Evolutionary conservation across 2,113 vertebrate genomes (phyloP).

Genomic region (Mohoua ochrocephala): DNA sequence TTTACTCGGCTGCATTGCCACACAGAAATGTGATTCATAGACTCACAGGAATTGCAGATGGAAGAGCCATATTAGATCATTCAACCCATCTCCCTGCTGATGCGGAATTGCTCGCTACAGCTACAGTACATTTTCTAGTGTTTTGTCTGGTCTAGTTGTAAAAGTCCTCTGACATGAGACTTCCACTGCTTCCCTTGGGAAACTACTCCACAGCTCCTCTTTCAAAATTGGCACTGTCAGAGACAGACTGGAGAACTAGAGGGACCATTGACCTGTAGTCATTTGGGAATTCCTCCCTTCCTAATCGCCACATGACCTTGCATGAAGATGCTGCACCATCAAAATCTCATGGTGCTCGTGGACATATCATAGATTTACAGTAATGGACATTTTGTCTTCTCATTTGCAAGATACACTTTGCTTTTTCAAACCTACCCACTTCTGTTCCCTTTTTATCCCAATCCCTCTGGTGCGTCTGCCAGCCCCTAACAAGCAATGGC

Average conservation of each 20-base stretch:
- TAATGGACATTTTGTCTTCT: not conserved
- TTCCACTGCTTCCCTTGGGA: constrained; percentile 3
- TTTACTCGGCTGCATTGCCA: constrained; percentile 52
- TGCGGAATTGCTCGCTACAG: constrained; percentile 26
- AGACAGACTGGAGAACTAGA: not conserved
- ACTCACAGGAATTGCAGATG: constrained; percentile 58
- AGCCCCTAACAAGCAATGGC: not conserved
- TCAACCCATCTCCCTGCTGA: constrained; percentile 52
- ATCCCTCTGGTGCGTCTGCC: not conserved
- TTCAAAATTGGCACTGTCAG: constrained; percentile 47
- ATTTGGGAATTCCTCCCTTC: not conserved
- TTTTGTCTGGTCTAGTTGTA: constrained; percentile 48
- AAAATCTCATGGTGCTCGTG: not conserved
- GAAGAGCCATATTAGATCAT: constrained; percentile 61
- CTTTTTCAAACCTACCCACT: not conserved
- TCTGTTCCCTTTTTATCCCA: not conserved
- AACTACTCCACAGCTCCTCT: constrained; percentile 7
- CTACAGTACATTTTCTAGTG: constrained; percentile 38
- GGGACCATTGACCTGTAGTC: not conserved
- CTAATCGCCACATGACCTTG: not conserved
- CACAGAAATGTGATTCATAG: constrained; percentile 60
- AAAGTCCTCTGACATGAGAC: constrained; percentile 28
- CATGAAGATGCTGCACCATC: not conserved
- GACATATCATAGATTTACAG: not conserved
- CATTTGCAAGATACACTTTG: not conserved